Percentiles rank a stretch among this genome's conserved stretches.
Evolutionary conservation across 2,797 vertebrate genomes (phyloP).

Genomic region (Pseudopleuronectes americanus): DNA sequence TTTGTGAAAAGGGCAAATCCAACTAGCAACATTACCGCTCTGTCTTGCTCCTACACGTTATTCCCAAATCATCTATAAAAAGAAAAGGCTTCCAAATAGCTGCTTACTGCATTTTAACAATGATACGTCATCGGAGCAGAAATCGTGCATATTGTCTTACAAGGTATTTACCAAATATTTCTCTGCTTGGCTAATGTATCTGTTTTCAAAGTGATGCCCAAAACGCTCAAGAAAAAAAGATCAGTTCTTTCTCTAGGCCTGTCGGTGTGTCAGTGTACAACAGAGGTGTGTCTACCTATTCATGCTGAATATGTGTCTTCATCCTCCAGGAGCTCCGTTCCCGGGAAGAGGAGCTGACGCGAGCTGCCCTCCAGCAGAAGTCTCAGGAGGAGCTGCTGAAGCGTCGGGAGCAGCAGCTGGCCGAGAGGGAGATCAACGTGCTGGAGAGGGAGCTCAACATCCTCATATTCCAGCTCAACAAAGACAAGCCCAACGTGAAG

Average conservation of each 20-base stretch:
- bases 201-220: too few species aligned
- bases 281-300: neutral
- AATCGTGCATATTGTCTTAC: too few species aligned
- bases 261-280: too few species aligned
- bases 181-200: too few species aligned
- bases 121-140: too few species aligned
- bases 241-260: too few species aligned
- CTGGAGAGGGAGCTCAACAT: conserved; percentile 95
- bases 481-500: conserved; percentile 94
- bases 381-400: conserved; percentile 93
- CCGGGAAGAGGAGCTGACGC: conserved; percentile 92
- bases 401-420: conserved; percentile 93
- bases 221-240: too few species aligned
- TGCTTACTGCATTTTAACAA: too few species aligned
- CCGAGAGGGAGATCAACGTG: conserved; percentile 93
- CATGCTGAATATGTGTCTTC: neutral
- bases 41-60: too few species aligned
- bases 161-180: too few species aligned
- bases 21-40: neutral
- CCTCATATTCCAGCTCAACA: conserved; percentile 95
- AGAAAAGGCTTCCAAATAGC: too few species aligned
- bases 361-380: conserved; percentile 94
- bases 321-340: conserved; percentile 91
- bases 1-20: neutral
- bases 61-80: too few species aligned